Conservation (phyloP, 2,888 invertebrate genomes). For the Poecilobothrus nobilitatus region DNA sequence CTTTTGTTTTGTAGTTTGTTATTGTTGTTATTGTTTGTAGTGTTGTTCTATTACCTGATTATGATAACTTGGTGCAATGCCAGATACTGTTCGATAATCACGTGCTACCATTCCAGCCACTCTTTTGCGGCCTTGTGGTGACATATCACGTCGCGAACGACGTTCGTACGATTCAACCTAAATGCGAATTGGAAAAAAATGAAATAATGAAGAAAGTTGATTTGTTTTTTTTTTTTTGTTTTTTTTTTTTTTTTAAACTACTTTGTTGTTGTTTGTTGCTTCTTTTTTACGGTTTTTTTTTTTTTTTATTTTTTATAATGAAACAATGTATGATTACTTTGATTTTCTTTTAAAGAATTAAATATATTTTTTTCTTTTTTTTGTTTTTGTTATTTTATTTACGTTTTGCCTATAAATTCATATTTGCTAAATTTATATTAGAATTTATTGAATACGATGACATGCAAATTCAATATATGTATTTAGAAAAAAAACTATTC, state of each 20-base stretch:
- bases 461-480: too few species aligned
- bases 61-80: slow-evolving; percentile 45
- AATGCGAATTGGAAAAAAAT: slow-evolving; percentile 31
- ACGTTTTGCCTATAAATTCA: too few species aligned
- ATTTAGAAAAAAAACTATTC: too few species aligned
- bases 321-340: too few species aligned
- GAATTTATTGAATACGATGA: too few species aligned
- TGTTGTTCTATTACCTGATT: slow-evolving; percentile 36
- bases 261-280: too few species aligned
- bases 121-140: slow-evolving; percentile 65
- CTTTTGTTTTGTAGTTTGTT: background rate
- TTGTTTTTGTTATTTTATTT: too few species aligned
- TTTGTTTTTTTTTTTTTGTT: background rate
- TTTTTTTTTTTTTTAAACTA: background rate
- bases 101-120: slow-evolving; percentile 59
- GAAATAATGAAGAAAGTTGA: slow-evolving; percentile 12
- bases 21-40: background rate
- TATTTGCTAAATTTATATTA: too few species aligned
- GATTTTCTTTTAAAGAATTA: too few species aligned
- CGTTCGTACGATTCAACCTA: slow-evolving; percentile 56
- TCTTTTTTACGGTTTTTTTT: background rate
- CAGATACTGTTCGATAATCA: slow-evolving; percentile 45
- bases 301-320: background rate
- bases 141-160: slow-evolving; percentile 75
- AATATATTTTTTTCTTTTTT: too few species aligned